Percentiles rank a stretch among this genome's conserved stretches.
phyloP scores from a whole-genome alignment of 2,113 vertebrate genomes.

The Oncorhynchus kisutch region DNA sequence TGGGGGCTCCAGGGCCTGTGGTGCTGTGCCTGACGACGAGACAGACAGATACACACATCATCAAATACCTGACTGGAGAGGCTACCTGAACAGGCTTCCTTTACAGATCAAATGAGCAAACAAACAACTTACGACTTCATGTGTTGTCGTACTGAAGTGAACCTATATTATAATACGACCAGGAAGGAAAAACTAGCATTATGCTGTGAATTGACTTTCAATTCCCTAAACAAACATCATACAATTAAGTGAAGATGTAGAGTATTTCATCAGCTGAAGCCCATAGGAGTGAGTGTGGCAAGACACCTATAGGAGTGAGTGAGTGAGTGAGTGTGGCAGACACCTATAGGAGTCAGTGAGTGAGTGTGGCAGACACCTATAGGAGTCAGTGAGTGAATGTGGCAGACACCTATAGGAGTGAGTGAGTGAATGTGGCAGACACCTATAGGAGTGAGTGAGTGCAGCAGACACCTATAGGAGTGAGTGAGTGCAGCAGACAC shows the following conservation, averaged over 20 bases:
- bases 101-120: not conserved
- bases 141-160: no score
- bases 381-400: no score
- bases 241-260: not conserved
- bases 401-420: not conserved
- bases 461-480: no score
- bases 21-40: constrained; percentile 44
- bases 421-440: no score
- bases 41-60: constrained; percentile 1
- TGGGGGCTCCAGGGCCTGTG: constrained; percentile 71
- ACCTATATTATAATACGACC: no score
- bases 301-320: no score
- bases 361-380: no score
- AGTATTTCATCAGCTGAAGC: no score
- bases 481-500: no score
- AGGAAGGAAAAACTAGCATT: not conserved
- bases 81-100: not conserved
- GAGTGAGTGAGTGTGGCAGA: no score
- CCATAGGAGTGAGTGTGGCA: not conserved
- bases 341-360: no score
- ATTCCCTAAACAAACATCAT: not conserved
- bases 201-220: not conserved
- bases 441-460: no score
- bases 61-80: not conserved
- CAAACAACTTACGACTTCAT: not conserved